A percentile compares a stretch with the other conserved stretches of the same genome.
Conservation (phyloP, 2,113 vertebrate species). For the Sinosuthora webbiana region DNA sequence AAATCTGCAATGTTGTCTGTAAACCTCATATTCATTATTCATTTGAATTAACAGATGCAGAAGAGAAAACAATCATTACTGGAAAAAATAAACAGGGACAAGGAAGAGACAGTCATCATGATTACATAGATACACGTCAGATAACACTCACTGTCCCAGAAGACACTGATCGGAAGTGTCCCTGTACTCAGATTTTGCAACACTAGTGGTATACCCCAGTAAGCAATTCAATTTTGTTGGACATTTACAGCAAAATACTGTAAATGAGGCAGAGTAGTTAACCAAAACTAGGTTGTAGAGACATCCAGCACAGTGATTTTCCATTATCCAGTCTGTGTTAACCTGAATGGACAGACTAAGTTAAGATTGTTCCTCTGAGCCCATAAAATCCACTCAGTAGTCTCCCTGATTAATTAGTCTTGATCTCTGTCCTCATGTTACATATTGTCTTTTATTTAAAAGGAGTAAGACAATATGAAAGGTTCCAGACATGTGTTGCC, state of each 20-base stretch:
- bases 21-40: background rate
- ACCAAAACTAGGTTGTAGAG: background rate
- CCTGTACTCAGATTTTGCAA: background rate
- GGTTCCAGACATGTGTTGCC: background rate
- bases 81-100: background rate
- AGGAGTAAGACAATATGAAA: background rate
- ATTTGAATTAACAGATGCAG: background rate
- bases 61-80: background rate
- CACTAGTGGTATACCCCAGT: accelerated
- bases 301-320: background rate
- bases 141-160: background rate
- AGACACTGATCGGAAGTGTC: background rate
- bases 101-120: background rate
- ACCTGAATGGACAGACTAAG: background rate
- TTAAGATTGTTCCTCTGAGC: background rate
- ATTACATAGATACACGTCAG: background rate
- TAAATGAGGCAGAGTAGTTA: background rate
- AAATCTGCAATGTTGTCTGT: background rate
- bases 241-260: background rate
- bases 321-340: background rate
- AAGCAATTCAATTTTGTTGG: background rate
- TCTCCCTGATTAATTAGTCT: background rate
- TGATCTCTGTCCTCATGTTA: background rate
- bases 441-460: background rate
- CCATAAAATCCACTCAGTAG: background rate